Evolutionary conservation across 2,113 vertebrate species (phyloP).

Genomic region (Paracanthobrama guichenoti): DNA sequence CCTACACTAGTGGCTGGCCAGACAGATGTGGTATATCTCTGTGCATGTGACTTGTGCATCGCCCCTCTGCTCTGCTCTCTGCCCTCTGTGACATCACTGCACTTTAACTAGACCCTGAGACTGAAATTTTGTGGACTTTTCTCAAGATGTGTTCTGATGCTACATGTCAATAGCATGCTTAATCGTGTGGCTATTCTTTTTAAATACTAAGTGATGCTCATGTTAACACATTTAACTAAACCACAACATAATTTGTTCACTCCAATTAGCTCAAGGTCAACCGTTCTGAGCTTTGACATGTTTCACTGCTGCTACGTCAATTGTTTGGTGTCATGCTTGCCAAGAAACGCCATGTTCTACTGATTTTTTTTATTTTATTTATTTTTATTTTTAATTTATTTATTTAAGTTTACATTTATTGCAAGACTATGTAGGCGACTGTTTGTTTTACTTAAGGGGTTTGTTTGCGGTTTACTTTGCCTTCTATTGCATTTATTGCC

Average conservation of each 20-base stretch:
- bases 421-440: not conserved
- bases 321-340: not conserved
- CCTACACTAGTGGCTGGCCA: slow-evolving; percentile 75
- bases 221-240: slow-evolving; percentile 4
- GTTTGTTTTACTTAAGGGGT: not conserved
- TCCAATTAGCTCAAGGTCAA: not conserved
- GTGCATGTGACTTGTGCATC: slow-evolving; percentile 68
- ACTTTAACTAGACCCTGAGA: slow-evolving; percentile 24
- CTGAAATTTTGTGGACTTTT: slow-evolving; percentile 24
- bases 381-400: no score
- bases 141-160: slow-evolving; percentile 29
- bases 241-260: not conserved
- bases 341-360: not conserved
- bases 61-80: slow-evolving; percentile 13
- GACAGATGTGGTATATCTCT: slow-evolving; percentile 75
- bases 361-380: no score
- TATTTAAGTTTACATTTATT: not conserved
- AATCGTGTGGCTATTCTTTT: not conserved
- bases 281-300: slow-evolving; percentile 4
- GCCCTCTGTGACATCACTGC: slow-evolving; percentile 35
- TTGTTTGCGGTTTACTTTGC: not conserved
- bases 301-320: slow-evolving; percentile 7
- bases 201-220: not conserved
- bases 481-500: not conserved
- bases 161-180: slow-evolving; percentile 16